These are phyloP conservation scores for Campylomormyrus tamandua DNA, from an alignment of 2,113 vertebrate species.

Conservation along the genomic window DNA sequence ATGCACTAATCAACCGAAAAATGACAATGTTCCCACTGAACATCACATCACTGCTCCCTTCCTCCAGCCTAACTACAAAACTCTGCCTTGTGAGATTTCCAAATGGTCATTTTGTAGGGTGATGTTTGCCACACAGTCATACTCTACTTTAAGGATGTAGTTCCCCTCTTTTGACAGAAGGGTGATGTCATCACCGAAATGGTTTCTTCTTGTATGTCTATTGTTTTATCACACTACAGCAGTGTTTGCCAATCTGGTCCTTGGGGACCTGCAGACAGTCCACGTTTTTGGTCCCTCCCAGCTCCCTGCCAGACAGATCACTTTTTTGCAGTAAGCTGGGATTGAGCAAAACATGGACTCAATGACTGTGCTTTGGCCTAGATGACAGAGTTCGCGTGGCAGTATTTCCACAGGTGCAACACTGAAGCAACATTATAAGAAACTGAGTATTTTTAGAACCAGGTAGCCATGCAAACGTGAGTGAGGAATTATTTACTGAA, in stretches of 20 bases:
- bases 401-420: not conserved
- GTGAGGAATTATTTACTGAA: constrained; percentile 47
- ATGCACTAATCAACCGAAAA: not conserved
- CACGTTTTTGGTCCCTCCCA: not conserved
- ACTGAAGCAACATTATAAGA: constrained; percentile 40
- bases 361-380: not conserved
- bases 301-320: not conserved
- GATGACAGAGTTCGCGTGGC: not conserved
- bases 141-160: no score
- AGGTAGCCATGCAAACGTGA: constrained; percentile 39
- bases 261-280: not conserved
- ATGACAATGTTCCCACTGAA: not conserved
- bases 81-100: not conserved
- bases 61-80: not conserved
- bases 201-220: not conserved
- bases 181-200: not conserved
- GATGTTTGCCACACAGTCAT: not conserved
- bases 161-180: not conserved
- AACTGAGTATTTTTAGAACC: constrained; percentile 47
- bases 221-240: not conserved
- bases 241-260: not conserved
- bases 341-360: not conserved
- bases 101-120: not conserved
- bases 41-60: not conserved
- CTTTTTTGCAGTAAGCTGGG: not conserved